A percentile compares a stretch with the other conserved stretches of the same genome.
These are phyloP conservation scores for Diarsia rubi DNA, from an alignment of 2,888 invertebrate genomes.

Conservation along the genomic window DNA sequence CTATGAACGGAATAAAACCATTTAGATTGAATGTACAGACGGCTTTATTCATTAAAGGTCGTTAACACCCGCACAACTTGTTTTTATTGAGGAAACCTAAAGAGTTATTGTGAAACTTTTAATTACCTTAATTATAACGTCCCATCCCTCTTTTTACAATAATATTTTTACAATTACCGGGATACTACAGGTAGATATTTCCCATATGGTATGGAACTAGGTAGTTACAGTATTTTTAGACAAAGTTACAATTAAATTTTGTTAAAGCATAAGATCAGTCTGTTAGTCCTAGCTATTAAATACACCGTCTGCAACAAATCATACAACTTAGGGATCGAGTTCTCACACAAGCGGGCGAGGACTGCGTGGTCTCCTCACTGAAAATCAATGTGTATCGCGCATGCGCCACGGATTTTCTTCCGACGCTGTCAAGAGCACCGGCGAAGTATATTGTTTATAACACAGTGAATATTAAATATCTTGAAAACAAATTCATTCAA, in stretches of 20 bases:
- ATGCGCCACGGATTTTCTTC: constrained; percentile 75
- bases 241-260: background rate
- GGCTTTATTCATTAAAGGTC: constrained; percentile 44
- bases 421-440: constrained; percentile 78
- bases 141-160: background rate
- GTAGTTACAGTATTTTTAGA: too few species aligned
- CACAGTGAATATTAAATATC: constrained; percentile 53
- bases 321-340: constrained; percentile 19
- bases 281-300: background rate
- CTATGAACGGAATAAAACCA: constrained; percentile 28
- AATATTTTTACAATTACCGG: background rate
- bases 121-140: background rate
- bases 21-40: constrained; percentile 17
- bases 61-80: constrained; percentile 31
- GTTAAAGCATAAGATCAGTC: background rate
- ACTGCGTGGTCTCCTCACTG: constrained; percentile 72
- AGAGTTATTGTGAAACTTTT: constrained; percentile 33
- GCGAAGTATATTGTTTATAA: constrained; percentile 71
- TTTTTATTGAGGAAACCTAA: constrained; percentile 48
- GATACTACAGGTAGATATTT: background rate
- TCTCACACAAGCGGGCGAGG: background rate
- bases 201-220: background rate
- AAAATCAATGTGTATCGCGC: constrained; percentile 86
- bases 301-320: background rate
- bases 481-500: constrained; percentile 54